Conservation (phyloP, 2,797 vertebrate genomes). For the Jordanella pulchra region DNA sequence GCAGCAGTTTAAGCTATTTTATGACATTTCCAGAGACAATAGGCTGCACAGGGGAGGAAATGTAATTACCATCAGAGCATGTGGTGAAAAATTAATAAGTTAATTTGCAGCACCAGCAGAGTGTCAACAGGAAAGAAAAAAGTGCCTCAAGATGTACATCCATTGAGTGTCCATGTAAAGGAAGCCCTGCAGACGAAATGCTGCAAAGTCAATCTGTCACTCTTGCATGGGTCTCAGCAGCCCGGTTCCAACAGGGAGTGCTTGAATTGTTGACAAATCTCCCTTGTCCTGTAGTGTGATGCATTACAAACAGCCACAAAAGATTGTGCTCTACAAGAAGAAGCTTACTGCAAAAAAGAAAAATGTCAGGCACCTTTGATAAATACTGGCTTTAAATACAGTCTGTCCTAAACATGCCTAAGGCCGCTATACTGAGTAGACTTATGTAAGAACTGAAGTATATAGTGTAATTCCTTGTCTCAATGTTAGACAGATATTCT, state of each 20-base stretch:
- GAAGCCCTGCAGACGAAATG: conserved; percentile 56
- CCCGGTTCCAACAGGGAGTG: conserved; percentile 45
- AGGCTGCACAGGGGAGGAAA: conserved; percentile 72
- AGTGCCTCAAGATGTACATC: conserved; percentile 57
- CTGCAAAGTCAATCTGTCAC: conserved; percentile 63
- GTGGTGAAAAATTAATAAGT: conserved; percentile 79
- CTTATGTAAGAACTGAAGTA: conserved; percentile 46
- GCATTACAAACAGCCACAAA: conserved; percentile 63
- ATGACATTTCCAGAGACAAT: conserved; percentile 79
- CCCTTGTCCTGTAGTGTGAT: conserved; percentile 59
- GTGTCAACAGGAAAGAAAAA: conserved; percentile 62
- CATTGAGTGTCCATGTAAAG: conserved; percentile 48
- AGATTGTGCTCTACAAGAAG: conserved; percentile 51
- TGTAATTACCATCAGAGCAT: conserved; percentile 78
- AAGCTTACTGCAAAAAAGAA: conserved; percentile 50
- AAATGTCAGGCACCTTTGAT: conserved; percentile 59
- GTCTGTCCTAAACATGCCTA: conserved; percentile 40
- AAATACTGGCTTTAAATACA: conserved; percentile 62
- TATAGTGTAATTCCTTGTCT: conserved; percentile 42
- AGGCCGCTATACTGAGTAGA: conserved; percentile 44
- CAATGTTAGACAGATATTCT: conserved; percentile 27
- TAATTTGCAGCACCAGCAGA: conserved; percentile 75
- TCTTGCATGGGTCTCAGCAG: conserved; percentile 45
- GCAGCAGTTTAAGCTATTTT: conserved; percentile 75
- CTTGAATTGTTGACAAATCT: conserved; percentile 68